These are phyloP conservation scores for Panagrolaimus sp. DNA, from an alignment of 1,140 invertebrate genomes.

Conservation along the genomic window DNA sequence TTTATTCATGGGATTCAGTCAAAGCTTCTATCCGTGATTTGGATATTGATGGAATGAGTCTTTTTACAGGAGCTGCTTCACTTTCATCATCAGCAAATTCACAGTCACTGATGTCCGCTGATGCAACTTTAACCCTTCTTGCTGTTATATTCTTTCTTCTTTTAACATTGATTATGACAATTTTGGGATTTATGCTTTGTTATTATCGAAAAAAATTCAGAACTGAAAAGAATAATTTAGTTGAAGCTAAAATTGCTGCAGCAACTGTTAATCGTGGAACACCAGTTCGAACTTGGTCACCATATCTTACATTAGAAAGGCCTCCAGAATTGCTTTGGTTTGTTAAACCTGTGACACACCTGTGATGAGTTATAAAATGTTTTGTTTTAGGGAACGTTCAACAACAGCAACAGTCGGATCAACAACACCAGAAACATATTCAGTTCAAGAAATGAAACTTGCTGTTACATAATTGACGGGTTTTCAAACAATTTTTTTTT, in stretches of 20 bases:
- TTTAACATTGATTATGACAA: neutral
- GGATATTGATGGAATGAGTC: neutral
- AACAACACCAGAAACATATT: neutral
- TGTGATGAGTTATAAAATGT: neutral
- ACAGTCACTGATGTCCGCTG: neutral
- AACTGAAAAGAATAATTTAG: neutral
- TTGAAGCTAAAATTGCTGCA: slow-evolving; percentile 1
- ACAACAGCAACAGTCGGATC: neutral
- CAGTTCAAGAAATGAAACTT: slow-evolving; percentile 10
- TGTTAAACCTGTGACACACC: too few relatives aligned
- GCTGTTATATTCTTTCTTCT: neutral
- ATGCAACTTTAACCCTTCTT: neutral
- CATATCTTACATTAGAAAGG: slow-evolving; percentile 2
- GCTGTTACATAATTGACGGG: neutral
- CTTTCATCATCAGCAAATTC: neutral
- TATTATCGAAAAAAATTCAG: slow-evolving; percentile 12
- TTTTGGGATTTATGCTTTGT: neutral
- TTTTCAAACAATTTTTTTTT: too few relatives aligned
- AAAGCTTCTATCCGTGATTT: neutral
- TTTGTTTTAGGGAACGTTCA: neutral
- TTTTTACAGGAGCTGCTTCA: neutral
- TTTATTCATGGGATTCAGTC: neutral
- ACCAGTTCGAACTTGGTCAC: neutral
- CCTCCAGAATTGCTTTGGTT: slow-evolving; percentile 10
- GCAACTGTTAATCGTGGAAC: neutral